Evolutionary conservation across 2,113 vertebrate genomes (phyloP).

Genomic region (Otolemur garnettii): DNA sequence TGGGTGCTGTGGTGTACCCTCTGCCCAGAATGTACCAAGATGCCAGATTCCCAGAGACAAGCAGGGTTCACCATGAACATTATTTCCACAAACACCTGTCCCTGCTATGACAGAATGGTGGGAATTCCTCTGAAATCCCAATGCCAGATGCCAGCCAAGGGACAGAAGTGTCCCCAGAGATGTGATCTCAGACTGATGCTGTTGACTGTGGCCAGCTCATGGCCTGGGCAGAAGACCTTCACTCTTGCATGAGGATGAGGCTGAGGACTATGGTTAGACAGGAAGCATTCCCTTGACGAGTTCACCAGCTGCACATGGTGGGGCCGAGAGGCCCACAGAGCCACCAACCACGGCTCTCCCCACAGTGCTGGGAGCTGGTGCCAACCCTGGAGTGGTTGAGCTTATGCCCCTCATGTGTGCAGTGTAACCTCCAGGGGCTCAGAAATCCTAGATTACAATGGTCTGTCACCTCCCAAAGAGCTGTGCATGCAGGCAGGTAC

Average conservation of each 20-base stretch:
- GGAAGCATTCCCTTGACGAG: neutral
- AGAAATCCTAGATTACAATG: too few species aligned
- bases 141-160: too few species aligned
- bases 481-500: accelerated
- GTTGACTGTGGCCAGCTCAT: neutral
- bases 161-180: neutral
- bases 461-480: too few species aligned
- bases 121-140: too few species aligned
- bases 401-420: neutral
- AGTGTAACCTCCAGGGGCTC: accelerated
- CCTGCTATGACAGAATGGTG: too few species aligned
- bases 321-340: too few species aligned
- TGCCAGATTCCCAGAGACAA: neutral
- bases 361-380: neutral
- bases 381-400: accelerated
- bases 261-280: neutral
- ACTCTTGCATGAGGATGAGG: neutral
- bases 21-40: too few species aligned
- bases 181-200: neutral
- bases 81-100: neutral
- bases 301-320: neutral
- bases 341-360: too few species aligned
- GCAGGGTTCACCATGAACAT: neutral
- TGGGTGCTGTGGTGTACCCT: neutral
- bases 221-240: neutral